Percentiles rank a stretch among this genome's conserved stretches.
Conservation (phyloP, 2,888 invertebrate genomes). For the Belgica antarctica region DNA sequence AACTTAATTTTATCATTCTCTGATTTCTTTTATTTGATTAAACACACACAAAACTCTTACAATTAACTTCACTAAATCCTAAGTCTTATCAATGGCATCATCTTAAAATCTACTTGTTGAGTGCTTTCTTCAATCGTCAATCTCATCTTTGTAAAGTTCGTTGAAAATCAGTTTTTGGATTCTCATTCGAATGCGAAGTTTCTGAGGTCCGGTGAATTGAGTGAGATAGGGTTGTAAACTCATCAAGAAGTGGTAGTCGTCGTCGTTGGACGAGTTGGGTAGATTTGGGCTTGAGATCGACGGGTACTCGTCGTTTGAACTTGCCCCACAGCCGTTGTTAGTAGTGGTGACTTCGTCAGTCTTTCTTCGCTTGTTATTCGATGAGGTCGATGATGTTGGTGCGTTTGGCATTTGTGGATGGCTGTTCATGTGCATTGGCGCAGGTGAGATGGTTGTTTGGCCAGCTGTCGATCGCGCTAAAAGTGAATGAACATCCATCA, state of each 20-base stretch:
- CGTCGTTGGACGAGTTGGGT: conserved; percentile 47
- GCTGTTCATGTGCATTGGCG: background rate
- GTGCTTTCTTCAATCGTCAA: conserved; percentile 48
- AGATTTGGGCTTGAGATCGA: conserved; percentile 17
- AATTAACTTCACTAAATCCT: conserved; percentile 12
- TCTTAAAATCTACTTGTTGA: conserved; percentile 19
- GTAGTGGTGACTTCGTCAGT: conserved; percentile 42
- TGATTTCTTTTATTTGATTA: too few relatives aligned
- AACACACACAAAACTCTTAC: background rate
- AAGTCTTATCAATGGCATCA: conserved; percentile 23
- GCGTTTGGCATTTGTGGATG: background rate
- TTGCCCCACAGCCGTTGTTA: conserved; percentile 35
- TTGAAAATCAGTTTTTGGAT: conserved; percentile 55
- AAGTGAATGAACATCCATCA: conserved; percentile 35
- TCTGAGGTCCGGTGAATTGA: conserved; percentile 52
- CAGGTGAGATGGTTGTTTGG: conserved; percentile 37
- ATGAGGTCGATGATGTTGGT: conserved; percentile 26
- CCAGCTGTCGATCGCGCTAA: conserved; percentile 26
- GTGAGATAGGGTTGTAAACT: conserved; percentile 55
- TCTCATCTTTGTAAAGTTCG: conserved; percentile 54
- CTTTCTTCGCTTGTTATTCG: conserved; percentile 31
- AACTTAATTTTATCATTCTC: too few relatives aligned
- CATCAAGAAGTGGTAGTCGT: conserved; percentile 54
- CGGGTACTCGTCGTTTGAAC: conserved; percentile 41
- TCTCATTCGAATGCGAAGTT: conserved; percentile 54